Percentiles rank a stretch among this genome's conserved stretches.
These are phyloP conservation scores for Enteromius afrohamiltoni DNA, from an alignment of 2,797 vertebrate genomes.

Conservation along the genomic window DNA sequence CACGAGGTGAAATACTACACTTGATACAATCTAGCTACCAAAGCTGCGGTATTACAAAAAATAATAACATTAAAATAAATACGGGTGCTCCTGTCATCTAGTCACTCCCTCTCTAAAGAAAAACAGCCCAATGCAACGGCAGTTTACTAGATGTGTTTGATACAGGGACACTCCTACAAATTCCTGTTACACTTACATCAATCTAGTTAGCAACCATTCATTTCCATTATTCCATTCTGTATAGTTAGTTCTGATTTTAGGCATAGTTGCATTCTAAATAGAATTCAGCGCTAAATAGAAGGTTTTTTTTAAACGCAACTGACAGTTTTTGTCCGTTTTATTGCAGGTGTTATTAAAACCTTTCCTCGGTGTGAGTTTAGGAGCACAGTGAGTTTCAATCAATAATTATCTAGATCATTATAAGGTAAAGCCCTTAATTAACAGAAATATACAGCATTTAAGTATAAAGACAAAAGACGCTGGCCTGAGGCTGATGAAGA, in stretches of 20 bases:
- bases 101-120: neutral
- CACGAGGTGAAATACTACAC: slow-evolving; percentile 21
- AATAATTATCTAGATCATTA: slow-evolving; percentile 23
- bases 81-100: neutral
- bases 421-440: slow-evolving; percentile 28
- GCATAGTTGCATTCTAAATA: neutral
- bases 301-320: neutral
- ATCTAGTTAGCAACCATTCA: neutral
- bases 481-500: slow-evolving; percentile 9
- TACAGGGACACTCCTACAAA: neutral
- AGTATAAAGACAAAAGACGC: neutral
- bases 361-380: neutral
- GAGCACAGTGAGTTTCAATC: slow-evolving; percentile 10
- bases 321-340: slow-evolving; percentile 14
- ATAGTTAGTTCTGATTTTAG: neutral
- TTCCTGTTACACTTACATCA: neutral
- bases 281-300: neutral
- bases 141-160: slow-evolving; percentile 17
- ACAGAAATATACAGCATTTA: slow-evolving; percentile 16
- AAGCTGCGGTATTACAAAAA: slow-evolving; percentile 28
- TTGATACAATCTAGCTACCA: slow-evolving; percentile 21
- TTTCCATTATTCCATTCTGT: neutral
- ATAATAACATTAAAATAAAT: slow-evolving; percentile 32
- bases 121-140: neutral
- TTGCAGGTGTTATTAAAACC: slow-evolving; percentile 1